Evolutionary conservation across 2,888 invertebrate species (phyloP), one percentile per base, ranked within the genome.

Genomic region (Lypha dubia): DNA sequence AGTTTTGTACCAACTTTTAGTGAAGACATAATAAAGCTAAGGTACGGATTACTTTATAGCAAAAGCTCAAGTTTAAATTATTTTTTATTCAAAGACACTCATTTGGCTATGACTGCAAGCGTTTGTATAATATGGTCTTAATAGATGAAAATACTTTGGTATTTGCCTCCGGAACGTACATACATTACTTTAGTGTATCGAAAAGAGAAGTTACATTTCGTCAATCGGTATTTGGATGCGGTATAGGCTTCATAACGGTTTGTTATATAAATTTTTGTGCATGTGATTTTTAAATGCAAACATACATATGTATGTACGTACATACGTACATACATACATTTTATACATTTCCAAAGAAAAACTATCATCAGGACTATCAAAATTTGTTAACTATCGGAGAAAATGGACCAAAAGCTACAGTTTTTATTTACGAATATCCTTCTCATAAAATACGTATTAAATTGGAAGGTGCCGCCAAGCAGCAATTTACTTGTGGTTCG

Each of bases 351-450:
- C 15, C 2, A 24, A 87, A 95, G 94, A 94, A 94, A 93, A 95
- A 95, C 91, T 95, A 95, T 22, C 93, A 93, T 88, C 93, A 93
- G 0, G 91, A 90, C 15, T 93, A 92, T 86, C 92, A 93, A 81
- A 95, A 96, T 85, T 94, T 98, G 0, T 87, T 91, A 88, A 97
- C 97, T 0, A 94, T 98, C n/a, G 98, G 95, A 1, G 98, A 98
- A 93, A 96, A 96, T 91, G 95, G 95, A 0, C 89, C 89, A 0
- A 92, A 94, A 8, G 97, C 98, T 0, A 93, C 95, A 15, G 96
- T 98, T 86, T 94, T 96, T 41, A 93, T 98, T 56, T 98, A 97
- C 90, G 94, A 95, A 75, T 98, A 96, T 95, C 98, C 98, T 0
- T 94, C 94, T 75, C 94, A 97, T 92, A 94, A 95, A 70, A 94